These are phyloP conservation scores for Ptilodon capucinus DNA, from an alignment of 2,888 invertebrate species.

Conservation along the genomic window DNA sequence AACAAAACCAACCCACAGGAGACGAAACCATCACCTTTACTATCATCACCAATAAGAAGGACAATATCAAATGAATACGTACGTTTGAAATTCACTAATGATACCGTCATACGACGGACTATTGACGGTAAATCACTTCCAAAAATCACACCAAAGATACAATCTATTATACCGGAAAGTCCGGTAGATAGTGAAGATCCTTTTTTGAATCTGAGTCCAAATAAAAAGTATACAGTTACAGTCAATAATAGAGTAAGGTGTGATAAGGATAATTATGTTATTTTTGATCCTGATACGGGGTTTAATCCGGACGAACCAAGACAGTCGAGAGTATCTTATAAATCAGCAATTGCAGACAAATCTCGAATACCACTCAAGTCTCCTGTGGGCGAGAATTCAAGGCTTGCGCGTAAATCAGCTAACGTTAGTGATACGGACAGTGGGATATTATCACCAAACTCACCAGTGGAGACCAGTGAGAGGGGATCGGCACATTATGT, in stretches of 20 bases:
- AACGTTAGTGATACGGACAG: conserved; percentile 85
- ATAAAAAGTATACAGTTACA: conserved; percentile 80
- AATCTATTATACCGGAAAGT: conserved; percentile 78
- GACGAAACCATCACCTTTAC: conserved; percentile 59
- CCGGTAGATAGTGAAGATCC: conserved; percentile 77
- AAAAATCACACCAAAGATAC: conserved; percentile 77
- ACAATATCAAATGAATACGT: conserved; percentile 81
- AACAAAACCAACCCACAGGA: conserved; percentile 56
- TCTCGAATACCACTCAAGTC: conserved; percentile 64
- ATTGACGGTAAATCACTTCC: conserved; percentile 73
- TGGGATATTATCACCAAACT: conserved; percentile 84
- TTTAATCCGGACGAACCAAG: conserved; percentile 61
- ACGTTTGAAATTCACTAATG: conserved; percentile 70
- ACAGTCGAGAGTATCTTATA: conserved; percentile 55
- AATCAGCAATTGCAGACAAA: conserved; percentile 58
- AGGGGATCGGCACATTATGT: conserved; percentile 60
- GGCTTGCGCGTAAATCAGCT: conserved; percentile 58
- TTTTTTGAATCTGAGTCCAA: conserved; percentile 74
- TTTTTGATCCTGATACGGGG: conserved; percentile 77
- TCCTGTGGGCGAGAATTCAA: conserved; percentile 58
- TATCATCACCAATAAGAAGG: conserved; percentile 68
- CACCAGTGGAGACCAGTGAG: conserved; percentile 80
- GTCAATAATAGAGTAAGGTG: conserved; percentile 77
- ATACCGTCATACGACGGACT: conserved; percentile 69
- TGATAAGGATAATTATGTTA: conserved; percentile 79